Evolutionary conservation across 2,888 invertebrate genomes (phyloP).

Genomic region (Drosophila subquinaria): DNA sequence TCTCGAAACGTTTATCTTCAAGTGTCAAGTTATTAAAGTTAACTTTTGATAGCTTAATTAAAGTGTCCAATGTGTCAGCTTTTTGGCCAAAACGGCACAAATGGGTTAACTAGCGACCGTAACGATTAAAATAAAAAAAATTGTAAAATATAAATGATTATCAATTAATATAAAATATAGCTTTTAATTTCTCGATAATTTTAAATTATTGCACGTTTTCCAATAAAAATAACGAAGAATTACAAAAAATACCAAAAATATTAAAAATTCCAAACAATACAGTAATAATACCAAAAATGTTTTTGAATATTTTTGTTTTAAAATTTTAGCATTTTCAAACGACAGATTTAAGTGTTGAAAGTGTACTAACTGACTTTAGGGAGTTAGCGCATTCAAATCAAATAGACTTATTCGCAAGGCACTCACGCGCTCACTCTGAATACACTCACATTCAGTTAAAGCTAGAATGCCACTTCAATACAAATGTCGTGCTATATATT

Average conservation of each 20-base stretch:
- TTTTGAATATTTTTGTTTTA: too few relatives aligned
- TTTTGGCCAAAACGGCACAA: neutral
- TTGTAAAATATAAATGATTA: too few relatives aligned
- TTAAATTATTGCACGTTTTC: too few relatives aligned
- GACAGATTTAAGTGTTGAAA: constrained; percentile 8
- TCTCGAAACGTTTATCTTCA: constrained; percentile 4
- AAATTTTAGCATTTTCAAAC: too few relatives aligned
- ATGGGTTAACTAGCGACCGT: neutral
- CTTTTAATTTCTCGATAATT: too few relatives aligned
- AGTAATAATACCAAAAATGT: too few relatives aligned
- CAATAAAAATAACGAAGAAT: too few relatives aligned
- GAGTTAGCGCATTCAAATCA: constrained; percentile 12
- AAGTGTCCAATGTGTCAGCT: constrained; percentile 4
- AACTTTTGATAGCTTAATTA: constrained; percentile 11
- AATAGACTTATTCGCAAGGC: constrained; percentile 10
- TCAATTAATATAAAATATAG: too few relatives aligned
- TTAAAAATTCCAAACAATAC: too few relatives aligned
- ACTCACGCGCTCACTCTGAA: neutral
- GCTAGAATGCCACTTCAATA: constrained; percentile 34
- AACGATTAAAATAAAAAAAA: too few relatives aligned
- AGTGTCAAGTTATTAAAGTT: constrained; percentile 2
- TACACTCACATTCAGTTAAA: neutral
- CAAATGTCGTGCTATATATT: constrained; percentile 61
- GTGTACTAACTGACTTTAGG: neutral
- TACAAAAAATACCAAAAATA: too few relatives aligned